Evolutionary conservation across 1,140 invertebrate species (phyloP).

Genomic region (Lordiphosa clarofinis): DNA sequence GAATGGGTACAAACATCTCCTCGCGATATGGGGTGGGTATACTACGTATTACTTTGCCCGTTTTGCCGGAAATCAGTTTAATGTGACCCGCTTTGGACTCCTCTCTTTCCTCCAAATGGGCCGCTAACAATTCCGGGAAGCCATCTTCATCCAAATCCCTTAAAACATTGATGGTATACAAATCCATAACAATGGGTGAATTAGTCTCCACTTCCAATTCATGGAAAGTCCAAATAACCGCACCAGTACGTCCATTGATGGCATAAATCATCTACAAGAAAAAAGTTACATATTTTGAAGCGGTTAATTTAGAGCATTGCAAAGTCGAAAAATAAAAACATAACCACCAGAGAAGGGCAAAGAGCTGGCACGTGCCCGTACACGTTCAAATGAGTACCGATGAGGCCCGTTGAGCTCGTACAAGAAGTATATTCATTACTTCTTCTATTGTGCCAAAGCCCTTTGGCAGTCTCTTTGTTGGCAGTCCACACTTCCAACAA

Average conservation of each 20-base stretch:
- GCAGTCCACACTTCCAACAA: too few species aligned
- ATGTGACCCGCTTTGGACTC: constrained; percentile 82
- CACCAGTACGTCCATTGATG: constrained; percentile 85
- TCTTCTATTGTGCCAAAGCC: too few species aligned
- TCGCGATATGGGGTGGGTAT: constrained; percentile 84
- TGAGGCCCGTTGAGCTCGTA: too few species aligned
- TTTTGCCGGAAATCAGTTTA: constrained; percentile 86
- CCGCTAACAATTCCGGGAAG: constrained; percentile 86
- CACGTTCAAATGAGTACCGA: too few species aligned
- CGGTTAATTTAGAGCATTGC: too few species aligned
- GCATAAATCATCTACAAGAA: constrained; percentile 82
- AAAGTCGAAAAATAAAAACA: too few species aligned
- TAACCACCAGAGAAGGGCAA: too few species aligned
- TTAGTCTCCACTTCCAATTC: constrained; percentile 77
- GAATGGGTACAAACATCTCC: constrained; percentile 86
- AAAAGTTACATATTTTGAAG: too few species aligned
- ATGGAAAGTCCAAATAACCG: constrained; percentile 85
- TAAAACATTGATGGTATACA: constrained; percentile 87
- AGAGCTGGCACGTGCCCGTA: too few species aligned
- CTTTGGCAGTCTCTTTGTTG: too few species aligned
- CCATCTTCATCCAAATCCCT: constrained; percentile 87
- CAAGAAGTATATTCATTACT: too few species aligned
- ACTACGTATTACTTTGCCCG: constrained; percentile 84
- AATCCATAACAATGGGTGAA: constrained; percentile 80
- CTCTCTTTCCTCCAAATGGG: constrained; percentile 83